Percentiles rank a stretch among this genome's conserved stretches.
Conservation (phyloP, 2,888 invertebrate genomes). For the Glyphotaelius pellucidus region DNA sequence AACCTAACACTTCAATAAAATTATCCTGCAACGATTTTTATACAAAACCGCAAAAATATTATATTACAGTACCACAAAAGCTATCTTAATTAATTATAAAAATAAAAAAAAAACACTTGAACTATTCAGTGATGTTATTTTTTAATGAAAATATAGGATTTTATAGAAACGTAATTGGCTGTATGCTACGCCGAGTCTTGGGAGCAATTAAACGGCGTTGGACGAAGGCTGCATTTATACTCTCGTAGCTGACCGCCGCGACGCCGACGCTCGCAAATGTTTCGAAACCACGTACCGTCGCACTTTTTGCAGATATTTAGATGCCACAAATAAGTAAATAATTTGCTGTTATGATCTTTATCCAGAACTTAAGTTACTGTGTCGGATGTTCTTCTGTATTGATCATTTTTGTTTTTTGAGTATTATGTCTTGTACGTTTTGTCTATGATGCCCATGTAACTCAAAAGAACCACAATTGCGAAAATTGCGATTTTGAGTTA, state of each 20-base stretch:
- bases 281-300: neutral
- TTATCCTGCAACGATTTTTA: neutral
- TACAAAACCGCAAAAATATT: neutral
- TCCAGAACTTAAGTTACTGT: too few relatives aligned
- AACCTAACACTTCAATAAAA: neutral
- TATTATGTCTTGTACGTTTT: too few relatives aligned
- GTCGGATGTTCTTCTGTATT: too few relatives aligned
- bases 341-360: too few relatives aligned
- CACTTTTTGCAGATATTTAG: too few relatives aligned
- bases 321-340: too few relatives aligned
- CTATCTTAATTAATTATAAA: too few relatives aligned
- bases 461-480: too few relatives aligned
- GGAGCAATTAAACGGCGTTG: constrained; percentile 5
- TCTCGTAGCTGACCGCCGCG: constrained; percentile 11
- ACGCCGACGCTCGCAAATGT: neutral
- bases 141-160: neutral
- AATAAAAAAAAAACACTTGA: neutral
- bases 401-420: too few relatives aligned
- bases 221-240: constrained; percentile 39
- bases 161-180: neutral
- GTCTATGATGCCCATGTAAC: too few relatives aligned
- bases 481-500: too few relatives aligned
- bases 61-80: too few relatives aligned
- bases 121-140: neutral
- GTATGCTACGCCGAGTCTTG: constrained; percentile 9